A percentile compares a stretch with the other conserved stretches of the same genome.
These are phyloP conservation scores for Ormyrus rosae DNA, from an alignment of 2,888 invertebrate species.

Conservation along the genomic window DNA sequence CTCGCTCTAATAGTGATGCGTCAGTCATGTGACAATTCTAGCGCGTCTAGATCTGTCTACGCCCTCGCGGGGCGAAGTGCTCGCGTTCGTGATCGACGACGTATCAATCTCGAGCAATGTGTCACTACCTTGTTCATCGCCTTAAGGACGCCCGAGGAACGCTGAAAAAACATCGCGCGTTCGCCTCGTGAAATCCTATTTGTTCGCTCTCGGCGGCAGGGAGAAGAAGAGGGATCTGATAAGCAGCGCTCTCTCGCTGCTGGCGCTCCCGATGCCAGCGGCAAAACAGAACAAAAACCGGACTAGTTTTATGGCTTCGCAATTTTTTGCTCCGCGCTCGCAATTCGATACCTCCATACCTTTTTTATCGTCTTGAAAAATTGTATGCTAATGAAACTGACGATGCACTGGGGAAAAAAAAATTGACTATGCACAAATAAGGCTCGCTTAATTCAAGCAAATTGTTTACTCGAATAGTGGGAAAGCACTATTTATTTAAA, in stretches of 20 bases:
- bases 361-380: background rate
- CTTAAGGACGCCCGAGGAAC: background rate
- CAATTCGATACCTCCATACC: background rate
- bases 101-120: constrained; percentile 56
- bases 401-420: background rate
- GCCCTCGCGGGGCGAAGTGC: constrained; percentile 3
- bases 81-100: constrained; percentile 51
- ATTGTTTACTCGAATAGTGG: too few species aligned
- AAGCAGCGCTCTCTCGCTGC: background rate
- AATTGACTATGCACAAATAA: background rate
- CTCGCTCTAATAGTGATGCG: background rate
- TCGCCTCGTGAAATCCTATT: constrained; percentile 48
- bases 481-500: too few species aligned
- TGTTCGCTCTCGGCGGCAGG: constrained; percentile 21
- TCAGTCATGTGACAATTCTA: constrained; percentile 31
- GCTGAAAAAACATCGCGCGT: background rate
- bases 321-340: background rate
- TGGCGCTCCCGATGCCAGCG: background rate
- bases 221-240: constrained; percentile 39
- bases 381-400: background rate
- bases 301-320: constrained; percentile 15
- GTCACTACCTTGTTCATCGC: constrained; percentile 44
- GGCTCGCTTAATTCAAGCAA: too few species aligned
- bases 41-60: constrained; percentile 41
- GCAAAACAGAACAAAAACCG: constrained; percentile 16